Evolutionary conservation across 2,888 invertebrate genomes (phyloP), one percentile per base, ranked within the genome.

Genomic region (Tenthredo mesomela): DNA sequence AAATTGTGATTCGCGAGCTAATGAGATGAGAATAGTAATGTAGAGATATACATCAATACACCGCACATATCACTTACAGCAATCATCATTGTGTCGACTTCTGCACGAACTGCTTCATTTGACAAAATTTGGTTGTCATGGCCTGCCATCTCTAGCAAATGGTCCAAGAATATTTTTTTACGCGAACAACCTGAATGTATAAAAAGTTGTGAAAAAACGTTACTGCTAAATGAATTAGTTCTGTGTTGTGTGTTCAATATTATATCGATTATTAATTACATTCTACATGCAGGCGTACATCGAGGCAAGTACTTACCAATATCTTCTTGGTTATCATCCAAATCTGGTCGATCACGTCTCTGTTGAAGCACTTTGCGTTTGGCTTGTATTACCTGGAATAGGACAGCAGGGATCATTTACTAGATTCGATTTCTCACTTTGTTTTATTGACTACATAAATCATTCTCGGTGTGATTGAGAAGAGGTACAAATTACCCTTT

Each of bases 131-230:
- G 93, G 6, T 94, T 94, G 5, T 92, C 93, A 40, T 9, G 40
- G 0, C 94, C 94, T 50, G 94, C 94, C 0, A 94, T 88, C 4
- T 93, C 90, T 75, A 95, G 93, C 7, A 95, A 89, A 9, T 94
- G 89, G 84, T 92, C 93, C 92, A 94, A 54, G 91, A 93, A 92
- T 0, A 94, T 94, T 87, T 94, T 94, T 18, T 88, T 93, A 15
- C 67, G 67, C 15, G 25, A 67, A 15, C 2, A 15, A 6, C 10
- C 29, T 29, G 25, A 67, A 67, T 29, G 33, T 10, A 25, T 1
- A 1, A 58, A 58, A n/a, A 6, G 1, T 7, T 58, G 6, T n/a
- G 18, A 4, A 18, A 58, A n/a, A 58, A n/a, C 7, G 47, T 15
- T 21, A 58, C 54, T 58, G 54, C n/a, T 6, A 7, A 7, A 58